Evolutionary conservation across 2,797 vertebrate genomes (phyloP), one percentile per base, ranked within the genome.

Genomic region (Cirrhinus molitorella): DNA sequence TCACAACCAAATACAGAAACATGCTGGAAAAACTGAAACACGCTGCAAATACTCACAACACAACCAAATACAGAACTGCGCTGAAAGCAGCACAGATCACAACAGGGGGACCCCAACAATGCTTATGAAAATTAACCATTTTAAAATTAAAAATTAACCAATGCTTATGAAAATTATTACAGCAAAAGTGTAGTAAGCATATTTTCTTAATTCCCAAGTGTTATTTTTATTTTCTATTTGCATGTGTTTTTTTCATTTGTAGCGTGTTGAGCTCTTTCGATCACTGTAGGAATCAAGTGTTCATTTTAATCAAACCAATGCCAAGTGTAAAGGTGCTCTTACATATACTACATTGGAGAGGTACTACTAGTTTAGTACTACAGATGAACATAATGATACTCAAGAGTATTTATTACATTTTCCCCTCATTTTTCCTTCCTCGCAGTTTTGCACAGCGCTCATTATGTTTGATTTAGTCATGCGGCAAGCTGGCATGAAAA

Each of bases 381-480:
- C 2, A 57, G n/a, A 57, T 57, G n/a, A 12, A 57, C 53, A 23
- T 55, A 57, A 57, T 57, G n/a, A 57, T 23, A 23, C n/a, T 23
- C 19, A 45, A 53, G 47, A 17, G 13, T 16, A 25, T 59, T 59
- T 6, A 59, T 71, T 28, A 16, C 1, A 3, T 80, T 28, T 51
- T 45, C 17, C 28, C 21, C 59, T 49, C 9, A 12, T 45, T 45
- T 80, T 55, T 21, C 70, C 10, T 2, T 31, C 17, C 25, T 68
- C 4, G 0, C 34, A 43, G 23, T 59, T 43, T 80, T n/a, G 11
- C 66, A 71, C 37, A 13, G 23, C 1, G 17, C 23, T 80, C 53
- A 70, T 80, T 59, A 59, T 6, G 13, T 71, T 45, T 31, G 51
- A 47, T 28, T 55, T 55, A 71, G 66, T 59, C 79, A 59, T 80